Base-by-base conservation (phyloP, 2,888 invertebrate genomes). In the Conus canariensis region DNA sequence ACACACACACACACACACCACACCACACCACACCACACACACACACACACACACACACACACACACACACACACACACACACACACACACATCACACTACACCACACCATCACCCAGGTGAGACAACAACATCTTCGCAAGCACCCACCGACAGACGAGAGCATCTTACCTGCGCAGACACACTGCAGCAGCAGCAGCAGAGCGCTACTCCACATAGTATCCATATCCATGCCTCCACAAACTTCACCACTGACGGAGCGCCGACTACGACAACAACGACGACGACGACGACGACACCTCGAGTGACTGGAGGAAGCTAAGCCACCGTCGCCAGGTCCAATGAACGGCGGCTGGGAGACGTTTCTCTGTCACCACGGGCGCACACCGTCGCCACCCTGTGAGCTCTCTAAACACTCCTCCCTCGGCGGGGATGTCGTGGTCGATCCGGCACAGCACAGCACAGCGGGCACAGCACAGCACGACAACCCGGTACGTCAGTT, bases 131-230 rank as follows among this genome's bases (percentile, higher is more conserved):
- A 56, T 45, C 45, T 45, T 45, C 45, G 45, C 45, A 45, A 45
- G 45, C 45, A 45, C 45, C 45, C 45, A 45, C 45, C 45, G 45
- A 45, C 45, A 45, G 45, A 45, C 45, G 45, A 45, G 45, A 45
- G 45, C 45, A 45, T 58, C 82, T 85, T 60, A 85, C 85, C 86
- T 86, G 86, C 86, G 25, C 60, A 64, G 67, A 86, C 86, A 45
- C 59, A 86, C 67, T 86, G 86, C 64, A 86, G 16, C 64, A 86
- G 86, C 86, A 86, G 56, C 85, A 85, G 86, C 45, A 86, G 64
- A 22, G 86, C 86, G 25, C 64, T 86, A 86, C 86, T 86, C 86
- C 86, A 86, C 67, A 86, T 67, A 86, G 86, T 86, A 86, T 86
- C 86, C 86, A 86, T 58, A 86, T 86, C 86, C 86, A 86, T 86